Evolutionary conservation across 1,140 invertebrate species (phyloP).

Genomic region (Drosophila paulistorum): DNA sequence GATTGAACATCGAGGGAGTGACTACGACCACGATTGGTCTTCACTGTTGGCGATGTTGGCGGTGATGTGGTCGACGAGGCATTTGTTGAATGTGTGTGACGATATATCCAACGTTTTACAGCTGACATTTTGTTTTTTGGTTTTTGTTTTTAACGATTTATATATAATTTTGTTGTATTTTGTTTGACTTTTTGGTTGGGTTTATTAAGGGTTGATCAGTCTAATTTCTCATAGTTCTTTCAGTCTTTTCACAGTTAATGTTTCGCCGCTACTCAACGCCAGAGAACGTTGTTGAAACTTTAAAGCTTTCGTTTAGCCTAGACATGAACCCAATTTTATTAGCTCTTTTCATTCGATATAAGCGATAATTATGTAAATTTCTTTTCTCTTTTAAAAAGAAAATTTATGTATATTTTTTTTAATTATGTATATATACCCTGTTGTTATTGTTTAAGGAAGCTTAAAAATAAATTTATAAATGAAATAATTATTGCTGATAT

Average conservation of each 20-base stretch:
- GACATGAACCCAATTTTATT: neutral
- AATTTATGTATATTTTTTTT: slow-evolving; percentile 58
- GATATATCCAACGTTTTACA: slow-evolving; percentile 85
- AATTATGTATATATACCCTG: slow-evolving; percentile 41
- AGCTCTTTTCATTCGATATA: neutral
- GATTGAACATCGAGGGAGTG: slow-evolving; percentile 90
- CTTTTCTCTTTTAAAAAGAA: slow-evolving; percentile 2
- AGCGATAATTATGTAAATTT: slow-evolving; percentile 60
- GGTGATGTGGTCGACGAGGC: slow-evolving; percentile 81
- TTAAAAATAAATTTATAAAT: slow-evolving; percentile 43
- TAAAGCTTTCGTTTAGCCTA: neutral
- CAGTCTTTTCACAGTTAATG: neutral
- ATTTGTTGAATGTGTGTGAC: slow-evolving; percentile 83
- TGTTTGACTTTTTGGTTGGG: neutral
- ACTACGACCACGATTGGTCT: slow-evolving; percentile 84
- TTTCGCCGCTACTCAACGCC: slow-evolving; percentile 11
- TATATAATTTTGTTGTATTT: neutral
- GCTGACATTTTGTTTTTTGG: slow-evolving; percentile 85
- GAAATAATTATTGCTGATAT: slow-evolving; percentile 46
- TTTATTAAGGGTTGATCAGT: neutral
- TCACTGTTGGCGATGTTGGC: slow-evolving; percentile 65
- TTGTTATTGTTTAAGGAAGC: slow-evolving; percentile 46
- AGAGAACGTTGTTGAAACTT: slow-evolving; percentile 42
- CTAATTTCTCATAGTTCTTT: slow-evolving; percentile 15
- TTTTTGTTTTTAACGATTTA: slow-evolving; percentile 7